Conservation (phyloP, 2,113 vertebrate genomes). For the Macquaria australasica region DNA sequence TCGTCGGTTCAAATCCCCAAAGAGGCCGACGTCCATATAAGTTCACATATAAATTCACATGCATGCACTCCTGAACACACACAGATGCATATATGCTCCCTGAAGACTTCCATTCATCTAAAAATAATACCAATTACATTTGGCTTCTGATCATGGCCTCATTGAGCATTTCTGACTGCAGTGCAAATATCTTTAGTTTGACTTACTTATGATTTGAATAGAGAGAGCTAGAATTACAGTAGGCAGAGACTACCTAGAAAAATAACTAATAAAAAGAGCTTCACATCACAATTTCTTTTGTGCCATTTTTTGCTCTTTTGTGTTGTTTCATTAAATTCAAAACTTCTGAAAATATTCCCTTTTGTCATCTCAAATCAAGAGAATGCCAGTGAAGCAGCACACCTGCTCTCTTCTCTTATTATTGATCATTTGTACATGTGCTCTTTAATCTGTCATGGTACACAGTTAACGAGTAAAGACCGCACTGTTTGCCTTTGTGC, state of each 20-base stretch:
- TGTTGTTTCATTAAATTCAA: not conserved
- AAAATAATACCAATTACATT: slow-evolving; percentile 7
- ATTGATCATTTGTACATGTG: no score
- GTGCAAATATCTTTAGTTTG: not conserved
- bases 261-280: not conserved
- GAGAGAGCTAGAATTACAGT: not conserved
- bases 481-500: no score
- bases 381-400: no score
- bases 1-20: slow-evolving; percentile 33
- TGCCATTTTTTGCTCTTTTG: not conserved
- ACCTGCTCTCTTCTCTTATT: no score
- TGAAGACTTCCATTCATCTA: slow-evolving; percentile 7
- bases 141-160: slow-evolving; percentile 2
- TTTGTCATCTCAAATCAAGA: not conserved
- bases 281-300: not conserved
- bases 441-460: no score
- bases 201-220: not conserved
- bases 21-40: not conserved
- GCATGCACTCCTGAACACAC: not conserved
- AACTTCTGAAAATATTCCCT: not conserved
- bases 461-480: no score
- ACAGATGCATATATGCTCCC: slow-evolving; percentile 20
- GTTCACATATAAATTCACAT: slow-evolving; percentile 13
- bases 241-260: not conserved
- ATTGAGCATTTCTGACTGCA: not conserved